Evolutionary conservation across 2,888 invertebrate species (phyloP).

Genomic region (Tetheella fluctuosa): DNA sequence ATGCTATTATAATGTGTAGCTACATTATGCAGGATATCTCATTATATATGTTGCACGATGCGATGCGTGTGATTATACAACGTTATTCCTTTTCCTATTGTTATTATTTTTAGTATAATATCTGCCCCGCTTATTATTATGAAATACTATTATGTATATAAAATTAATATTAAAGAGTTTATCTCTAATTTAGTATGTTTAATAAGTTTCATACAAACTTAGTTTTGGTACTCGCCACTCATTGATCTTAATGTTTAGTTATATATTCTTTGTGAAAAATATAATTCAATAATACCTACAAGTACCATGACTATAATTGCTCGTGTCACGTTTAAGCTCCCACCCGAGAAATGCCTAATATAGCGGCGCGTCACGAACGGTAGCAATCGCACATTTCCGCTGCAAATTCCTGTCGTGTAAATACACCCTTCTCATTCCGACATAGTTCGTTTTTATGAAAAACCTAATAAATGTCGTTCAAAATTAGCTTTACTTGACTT

Average conservation of each 20-base stretch:
- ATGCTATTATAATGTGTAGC: not conserved
- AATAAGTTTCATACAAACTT: too few relatives aligned
- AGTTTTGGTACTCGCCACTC: too few relatives aligned
- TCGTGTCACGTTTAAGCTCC: not conserved
- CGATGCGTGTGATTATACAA: not conserved
- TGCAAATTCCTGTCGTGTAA: slow-evolving; percentile 3
- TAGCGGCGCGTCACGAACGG: not conserved
- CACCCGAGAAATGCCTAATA: not conserved
- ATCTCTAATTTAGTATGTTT: too few relatives aligned
- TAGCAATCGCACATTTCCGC: not conserved
- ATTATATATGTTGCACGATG: not conserved
- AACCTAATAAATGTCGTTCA: slow-evolving; percentile 13
- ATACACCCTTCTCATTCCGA: not conserved
- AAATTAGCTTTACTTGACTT: slow-evolving; percentile 41
- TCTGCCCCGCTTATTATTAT: too few relatives aligned
- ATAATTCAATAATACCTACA: too few relatives aligned
- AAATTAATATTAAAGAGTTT: too few relatives aligned
- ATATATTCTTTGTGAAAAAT: too few relatives aligned
- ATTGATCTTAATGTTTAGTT: too few relatives aligned
- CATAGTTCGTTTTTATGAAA: slow-evolving; percentile 14
- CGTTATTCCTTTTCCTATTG: too few relatives aligned
- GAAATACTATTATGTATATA: too few relatives aligned
- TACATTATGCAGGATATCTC: not conserved
- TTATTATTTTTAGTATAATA: too few relatives aligned
- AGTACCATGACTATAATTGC: not conserved